Conservation (phyloP, 1,140 invertebrate genomes). For the Saccostrea cuccullata region DNA sequence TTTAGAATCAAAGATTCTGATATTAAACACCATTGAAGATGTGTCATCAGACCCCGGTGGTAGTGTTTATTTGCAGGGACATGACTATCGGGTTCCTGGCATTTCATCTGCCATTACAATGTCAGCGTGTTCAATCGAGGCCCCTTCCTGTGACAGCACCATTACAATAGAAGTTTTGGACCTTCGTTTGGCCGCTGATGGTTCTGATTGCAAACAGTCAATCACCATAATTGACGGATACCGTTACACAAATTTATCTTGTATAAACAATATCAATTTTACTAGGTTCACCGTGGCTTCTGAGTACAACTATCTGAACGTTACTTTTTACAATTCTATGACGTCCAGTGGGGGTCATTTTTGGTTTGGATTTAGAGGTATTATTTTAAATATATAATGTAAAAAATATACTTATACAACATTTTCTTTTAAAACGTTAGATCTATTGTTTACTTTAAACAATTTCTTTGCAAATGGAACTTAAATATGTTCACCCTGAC, state of each 20-base stretch:
- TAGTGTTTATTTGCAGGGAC: constrained; percentile 5
- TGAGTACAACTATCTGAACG: background rate
- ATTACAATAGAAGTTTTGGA: background rate
- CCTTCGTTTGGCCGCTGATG: background rate
- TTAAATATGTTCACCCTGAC: too few relatives aligned
- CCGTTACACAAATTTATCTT: background rate
- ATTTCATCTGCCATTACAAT: background rate
- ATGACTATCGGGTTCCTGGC: background rate
- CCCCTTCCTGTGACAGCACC: background rate
- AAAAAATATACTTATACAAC: too few relatives aligned
- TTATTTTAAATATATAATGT: background rate
- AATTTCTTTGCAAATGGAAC: too few relatives aligned
- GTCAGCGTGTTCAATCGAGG: background rate
- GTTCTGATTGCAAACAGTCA: background rate
- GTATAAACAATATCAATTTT: background rate
- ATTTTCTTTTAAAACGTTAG: too few relatives aligned
- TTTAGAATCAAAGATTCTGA: background rate
- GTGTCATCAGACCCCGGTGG: background rate
- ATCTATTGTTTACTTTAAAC: too few relatives aligned
- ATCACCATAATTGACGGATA: background rate
- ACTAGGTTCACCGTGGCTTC: background rate
- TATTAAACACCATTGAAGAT: background rate
- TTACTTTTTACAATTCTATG: background rate
- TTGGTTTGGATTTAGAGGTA: constrained; percentile 12
- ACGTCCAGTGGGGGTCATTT: background rate